Base-by-base conservation (phyloP, 2,888 invertebrate species). In the Fabriciana adippe region DNA sequence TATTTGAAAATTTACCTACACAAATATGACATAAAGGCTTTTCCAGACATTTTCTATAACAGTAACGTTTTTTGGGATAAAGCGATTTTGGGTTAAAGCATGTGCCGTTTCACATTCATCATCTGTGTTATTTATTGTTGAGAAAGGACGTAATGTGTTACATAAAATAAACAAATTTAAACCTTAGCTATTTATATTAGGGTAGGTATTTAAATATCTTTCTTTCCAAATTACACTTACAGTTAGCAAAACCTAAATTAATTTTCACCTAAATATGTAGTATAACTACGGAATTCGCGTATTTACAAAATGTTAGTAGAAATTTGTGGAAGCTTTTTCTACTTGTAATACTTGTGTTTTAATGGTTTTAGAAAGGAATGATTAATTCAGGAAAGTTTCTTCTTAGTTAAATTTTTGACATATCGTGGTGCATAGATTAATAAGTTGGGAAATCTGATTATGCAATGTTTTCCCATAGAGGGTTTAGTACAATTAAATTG, bases 71-170 rank as follows among this genome's bases (percentile, higher is more conserved):
- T 76, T 75, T 74, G 70, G 75, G 71, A 74, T 75, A 73, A 73
- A 73, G 73, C 68, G 76, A 73, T 76, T 78, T 77, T 73, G 76
- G 81, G 81, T 81, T 81, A 79, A 79, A 79, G 75, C 80, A 78
- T 79, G 76, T 77, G 78, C 80, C 78, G 76, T 72, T 78, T 76
- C 80, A 78, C 82, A 82, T 82, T 80, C 79, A 82, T 81, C 81
- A 81, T 81, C 78, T 78, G 75, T 71, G 50, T 26, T 56, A 64
- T 60, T 65, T 68, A 64, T 65, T 64, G 51, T 66, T 68, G 41
- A 68, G 68, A 66, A 73, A 71, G 61, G 69, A 48, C 69, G 50
- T 69, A 72, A 69, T 53, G 14, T 45, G n/a, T 47, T n/a, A 31
- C 6, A 45, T 21, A 51, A 6, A n/a, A 15, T 60, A 35, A 26